Conservation (phyloP, 1,140 invertebrate species). For the Brachionus sp. region DNA sequence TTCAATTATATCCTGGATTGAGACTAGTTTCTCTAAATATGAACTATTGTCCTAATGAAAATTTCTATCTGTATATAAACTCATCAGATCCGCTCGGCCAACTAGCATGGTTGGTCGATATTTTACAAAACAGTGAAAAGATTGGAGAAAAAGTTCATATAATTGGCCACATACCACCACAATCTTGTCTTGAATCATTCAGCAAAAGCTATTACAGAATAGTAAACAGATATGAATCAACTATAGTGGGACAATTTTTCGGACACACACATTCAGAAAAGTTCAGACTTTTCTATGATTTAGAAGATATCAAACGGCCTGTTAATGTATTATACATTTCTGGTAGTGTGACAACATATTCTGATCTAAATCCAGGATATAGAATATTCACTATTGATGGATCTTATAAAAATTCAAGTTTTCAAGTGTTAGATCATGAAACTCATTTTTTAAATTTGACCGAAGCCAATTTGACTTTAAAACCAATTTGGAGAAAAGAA, state of each 20-base stretch:
- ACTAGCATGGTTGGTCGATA: slow-evolving; percentile 72
- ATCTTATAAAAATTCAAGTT: background rate
- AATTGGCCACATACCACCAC: slow-evolving; percentile 90
- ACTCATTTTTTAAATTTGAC: slow-evolving; percentile 33
- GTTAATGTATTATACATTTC: slow-evolving; percentile 83
- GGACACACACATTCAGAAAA: slow-evolving; percentile 61
- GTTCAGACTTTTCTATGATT: slow-evolving; percentile 60
- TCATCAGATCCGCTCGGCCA: slow-evolving; percentile 91
- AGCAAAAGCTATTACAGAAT: slow-evolving; percentile 62
- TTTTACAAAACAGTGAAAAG: slow-evolving; percentile 82
- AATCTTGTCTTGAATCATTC: slow-evolving; percentile 64
- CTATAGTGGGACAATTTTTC: slow-evolving; percentile 61
- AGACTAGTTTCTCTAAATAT: slow-evolving; percentile 63
- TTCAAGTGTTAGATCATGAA: slow-evolving; percentile 39
- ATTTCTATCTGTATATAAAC: slow-evolving; percentile 85
- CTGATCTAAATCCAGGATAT: slow-evolving; percentile 42
- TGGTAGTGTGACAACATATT: slow-evolving; percentile 84
- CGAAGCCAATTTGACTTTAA: background rate
- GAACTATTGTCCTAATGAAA: slow-evolving; percentile 58
- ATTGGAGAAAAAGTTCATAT: slow-evolving; percentile 88
- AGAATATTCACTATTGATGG: slow-evolving; percentile 44
- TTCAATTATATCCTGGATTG: slow-evolving; percentile 52
- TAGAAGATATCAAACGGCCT: slow-evolving; percentile 56
- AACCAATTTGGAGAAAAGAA: slow-evolving; percentile 43
- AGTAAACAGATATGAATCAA: slow-evolving; percentile 57